A percentile compares a stretch with the other conserved stretches of the same genome.
These are phyloP conservation scores for Metalampra italica DNA, from an alignment of 2,888 invertebrate genomes.

Conservation along the genomic window DNA sequence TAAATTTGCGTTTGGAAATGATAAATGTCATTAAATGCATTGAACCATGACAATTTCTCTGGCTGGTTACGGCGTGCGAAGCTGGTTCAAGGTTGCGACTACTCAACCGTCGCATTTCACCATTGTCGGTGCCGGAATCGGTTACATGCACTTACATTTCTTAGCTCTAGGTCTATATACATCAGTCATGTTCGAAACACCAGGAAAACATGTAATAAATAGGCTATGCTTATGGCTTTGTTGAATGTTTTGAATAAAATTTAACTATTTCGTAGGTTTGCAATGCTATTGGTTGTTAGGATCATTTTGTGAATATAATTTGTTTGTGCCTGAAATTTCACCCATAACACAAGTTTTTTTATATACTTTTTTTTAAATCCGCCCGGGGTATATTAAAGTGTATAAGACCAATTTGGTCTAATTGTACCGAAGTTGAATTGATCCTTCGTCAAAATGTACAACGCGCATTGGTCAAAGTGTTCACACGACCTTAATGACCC, in stretches of 20 bases:
- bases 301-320: no score
- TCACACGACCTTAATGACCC: no score
- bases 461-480: no score
- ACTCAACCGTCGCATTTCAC: conserved; percentile 29
- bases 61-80: conserved; percentile 8
- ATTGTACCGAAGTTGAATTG: no score
- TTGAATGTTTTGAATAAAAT: neutral
- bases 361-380: no score
- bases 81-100: conserved; percentile 31
- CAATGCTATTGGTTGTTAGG: no score
- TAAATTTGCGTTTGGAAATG: neutral
- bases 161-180: neutral
- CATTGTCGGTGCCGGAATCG: conserved; percentile 2
- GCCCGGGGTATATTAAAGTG: no score
- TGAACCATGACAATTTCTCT: conserved; percentile 16
- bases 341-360: no score
- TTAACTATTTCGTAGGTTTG: no score
- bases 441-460: no score
- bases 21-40: neutral
- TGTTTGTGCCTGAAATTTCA: no score
- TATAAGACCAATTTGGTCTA: no score
- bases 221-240: neutral
- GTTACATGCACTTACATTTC: neutral
- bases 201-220: neutral
- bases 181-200: neutral